These are phyloP conservation scores for Helarctos malayanus DNA, from an alignment of 2,797 vertebrate genomes.

Conservation along the genomic window DNA sequence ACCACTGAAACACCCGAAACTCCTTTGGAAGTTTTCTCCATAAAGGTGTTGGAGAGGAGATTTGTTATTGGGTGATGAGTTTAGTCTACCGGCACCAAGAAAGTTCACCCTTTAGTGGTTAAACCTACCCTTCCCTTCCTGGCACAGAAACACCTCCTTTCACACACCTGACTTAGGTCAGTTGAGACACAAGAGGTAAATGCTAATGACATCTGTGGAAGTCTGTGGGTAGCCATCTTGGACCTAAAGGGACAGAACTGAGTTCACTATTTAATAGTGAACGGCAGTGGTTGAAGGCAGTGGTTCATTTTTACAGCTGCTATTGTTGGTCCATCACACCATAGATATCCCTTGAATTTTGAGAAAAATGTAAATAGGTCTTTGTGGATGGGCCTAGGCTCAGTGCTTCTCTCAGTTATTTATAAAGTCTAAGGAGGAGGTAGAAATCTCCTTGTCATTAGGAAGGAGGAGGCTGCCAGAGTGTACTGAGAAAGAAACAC, in stretches of 20 bases:
- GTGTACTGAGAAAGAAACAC: background rate
- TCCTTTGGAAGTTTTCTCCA: background rate
- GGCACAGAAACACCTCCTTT: background rate
- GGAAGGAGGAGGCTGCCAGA: background rate
- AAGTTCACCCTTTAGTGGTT: background rate
- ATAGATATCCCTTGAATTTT: background rate
- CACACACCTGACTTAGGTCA: background rate
- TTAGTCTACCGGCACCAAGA: background rate
- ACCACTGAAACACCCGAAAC: background rate
- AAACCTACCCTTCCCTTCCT: background rate
- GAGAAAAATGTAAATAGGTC: background rate
- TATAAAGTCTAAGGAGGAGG: background rate
- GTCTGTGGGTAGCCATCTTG: background rate
- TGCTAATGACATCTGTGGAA: background rate
- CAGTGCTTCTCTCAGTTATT: background rate
- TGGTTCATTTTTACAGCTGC: background rate
- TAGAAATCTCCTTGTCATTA: background rate
- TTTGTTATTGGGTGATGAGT: background rate
- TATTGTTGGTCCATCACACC: background rate
- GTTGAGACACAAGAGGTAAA: background rate
- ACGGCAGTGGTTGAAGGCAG: background rate
- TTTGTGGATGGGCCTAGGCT: background rate
- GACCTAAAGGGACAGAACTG: background rate
- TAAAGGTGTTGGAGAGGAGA: background rate
- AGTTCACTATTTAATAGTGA: background rate